phyloP scores from a whole-genome alignment of 2,113 vertebrate genomes.

The Poeciliopsis occidentalis region DNA sequence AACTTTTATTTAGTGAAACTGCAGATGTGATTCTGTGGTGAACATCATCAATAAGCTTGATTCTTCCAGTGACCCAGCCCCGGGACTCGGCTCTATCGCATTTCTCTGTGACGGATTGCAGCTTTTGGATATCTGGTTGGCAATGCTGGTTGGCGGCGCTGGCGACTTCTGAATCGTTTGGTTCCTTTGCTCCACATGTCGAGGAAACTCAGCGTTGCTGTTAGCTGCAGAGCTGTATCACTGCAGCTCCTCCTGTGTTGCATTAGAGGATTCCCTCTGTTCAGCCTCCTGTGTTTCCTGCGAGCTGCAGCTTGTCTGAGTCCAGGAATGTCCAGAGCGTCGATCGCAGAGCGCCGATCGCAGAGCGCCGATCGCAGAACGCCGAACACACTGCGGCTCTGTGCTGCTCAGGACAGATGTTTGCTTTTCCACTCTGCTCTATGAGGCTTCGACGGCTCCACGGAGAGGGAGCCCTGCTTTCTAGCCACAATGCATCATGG shows the following conservation, averaged over 20 bases:
- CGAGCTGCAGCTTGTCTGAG: conserved; percentile 66
- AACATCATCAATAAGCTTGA: not conserved
- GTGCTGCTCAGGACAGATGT: conserved; percentile 71
- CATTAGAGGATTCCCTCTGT: conserved; percentile 35
- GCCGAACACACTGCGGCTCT: conserved; percentile 74
- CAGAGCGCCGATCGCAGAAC: conserved; percentile 55
- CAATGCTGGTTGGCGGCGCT: conserved; percentile 42
- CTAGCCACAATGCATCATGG: conserved; percentile 66
- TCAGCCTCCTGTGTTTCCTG: conserved; percentile 46
- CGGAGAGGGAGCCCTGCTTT: conserved; percentile 66
- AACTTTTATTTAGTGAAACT: too few relatives aligned
- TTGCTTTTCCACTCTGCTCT: conserved; percentile 78
- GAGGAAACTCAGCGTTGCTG: too few relatives aligned
- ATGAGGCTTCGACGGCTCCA: conserved; percentile 71
- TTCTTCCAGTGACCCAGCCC: conserved; percentile 44
- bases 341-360: too few relatives aligned
- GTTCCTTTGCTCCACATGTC: too few relatives aligned
- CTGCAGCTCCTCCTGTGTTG: too few relatives aligned
- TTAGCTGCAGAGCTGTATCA: too few relatives aligned
- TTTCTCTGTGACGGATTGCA: conserved; percentile 76
- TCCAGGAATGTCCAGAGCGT: conserved; percentile 73
- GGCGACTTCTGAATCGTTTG: not conserved
- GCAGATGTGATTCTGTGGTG: too few relatives aligned
- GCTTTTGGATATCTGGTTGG: conserved; percentile 70
- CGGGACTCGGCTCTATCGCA: conserved; percentile 63